Base-by-base conservation (phyloP, 2,797 vertebrate genomes). In the Parauchenoglanis ngamensis region DNA sequence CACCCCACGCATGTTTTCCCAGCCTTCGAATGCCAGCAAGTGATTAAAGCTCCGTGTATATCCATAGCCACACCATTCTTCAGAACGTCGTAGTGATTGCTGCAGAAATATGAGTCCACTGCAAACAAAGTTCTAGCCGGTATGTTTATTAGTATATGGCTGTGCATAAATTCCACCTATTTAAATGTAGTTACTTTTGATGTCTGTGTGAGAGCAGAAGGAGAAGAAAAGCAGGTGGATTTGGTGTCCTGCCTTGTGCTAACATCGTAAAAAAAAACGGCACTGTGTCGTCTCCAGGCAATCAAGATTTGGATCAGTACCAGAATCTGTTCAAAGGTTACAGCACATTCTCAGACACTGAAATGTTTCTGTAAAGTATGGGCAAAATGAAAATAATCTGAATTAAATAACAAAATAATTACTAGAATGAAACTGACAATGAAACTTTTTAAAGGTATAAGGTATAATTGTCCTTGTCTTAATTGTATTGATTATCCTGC, bases 291-390 rank as follows among this genome's bases (percentile, higher is more conserved):
- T 84, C 61, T 76, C 70, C 46, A 35, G 49, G 44, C 49, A 72
- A 25, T 84, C 31, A 11, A 11, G 65, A 52, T 28, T 65, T 56
- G 83, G 83, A 73, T 75, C 21, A 25, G 54, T 59, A 84, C 46
- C 65, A 80, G 28, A 44, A 44, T 63, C 49, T 92, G 92, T 92
- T 92, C 89, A 63, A 75, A 46, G 70, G 25, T 75, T 75, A 59
- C 49, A 61, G 40, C 6, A 1, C 21, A 5, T 44, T 73, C 52
- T 75, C 31, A 61, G 46, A 13, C 3, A 59, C 67, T 8, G 4
- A 73, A 72, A 44, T n/a, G 52, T 70, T 23, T 84, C 12, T 25
- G 31, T 59, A 17, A 72, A 61, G 7, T n/a, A 13, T 59, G 61
- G n/a, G n/a, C 15, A 19, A 31, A 49, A 81, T 57, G 11, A 5